Percentiles rank a stretch among this genome's conserved stretches.
Evolutionary conservation across 2,113 vertebrate species (phyloP).

Genomic region (Pampusana beccarii): DNA sequence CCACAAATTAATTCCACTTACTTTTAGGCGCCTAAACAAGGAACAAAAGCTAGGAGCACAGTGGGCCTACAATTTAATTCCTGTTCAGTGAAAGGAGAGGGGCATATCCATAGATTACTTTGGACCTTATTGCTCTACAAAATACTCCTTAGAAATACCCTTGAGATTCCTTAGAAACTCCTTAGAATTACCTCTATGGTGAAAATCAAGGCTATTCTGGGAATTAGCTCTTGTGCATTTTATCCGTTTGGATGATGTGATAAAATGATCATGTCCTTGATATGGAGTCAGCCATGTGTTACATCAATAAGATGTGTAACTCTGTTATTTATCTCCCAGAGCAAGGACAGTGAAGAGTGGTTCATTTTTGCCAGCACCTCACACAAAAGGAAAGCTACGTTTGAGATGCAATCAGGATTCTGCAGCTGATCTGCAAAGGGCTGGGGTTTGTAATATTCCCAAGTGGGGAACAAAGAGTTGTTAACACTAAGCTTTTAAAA

Average conservation of each 20-base stretch:
- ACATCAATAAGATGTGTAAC: not conserved
- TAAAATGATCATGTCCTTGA: not conserved
- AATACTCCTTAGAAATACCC: not conserved
- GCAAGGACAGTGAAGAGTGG: not conserved
- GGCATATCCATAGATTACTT: not conserved
- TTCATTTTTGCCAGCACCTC: not conserved
- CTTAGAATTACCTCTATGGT: not conserved
- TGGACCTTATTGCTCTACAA: not conserved
- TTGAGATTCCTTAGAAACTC: not conserved
- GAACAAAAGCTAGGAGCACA: not conserved
- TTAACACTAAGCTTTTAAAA: not conserved
- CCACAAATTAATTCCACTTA: not conserved
- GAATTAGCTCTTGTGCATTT: not conserved
- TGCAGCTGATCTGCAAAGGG: not conserved
- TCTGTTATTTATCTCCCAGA: not conserved
- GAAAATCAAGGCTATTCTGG: not conserved
- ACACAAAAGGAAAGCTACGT: not conserved
- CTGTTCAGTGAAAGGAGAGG: not conserved
- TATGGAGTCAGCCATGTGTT: not conserved
- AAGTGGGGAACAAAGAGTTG: not conserved
- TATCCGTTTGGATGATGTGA: not conserved
- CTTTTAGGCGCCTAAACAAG: not conserved
- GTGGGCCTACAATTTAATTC: not conserved
- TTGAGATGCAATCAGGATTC: not conserved
- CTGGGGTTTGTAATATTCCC: not conserved